These are phyloP conservation scores for Rhinoraja longicauda DNA, from an alignment of 2,797 vertebrate species.

Conservation along the genomic window DNA sequence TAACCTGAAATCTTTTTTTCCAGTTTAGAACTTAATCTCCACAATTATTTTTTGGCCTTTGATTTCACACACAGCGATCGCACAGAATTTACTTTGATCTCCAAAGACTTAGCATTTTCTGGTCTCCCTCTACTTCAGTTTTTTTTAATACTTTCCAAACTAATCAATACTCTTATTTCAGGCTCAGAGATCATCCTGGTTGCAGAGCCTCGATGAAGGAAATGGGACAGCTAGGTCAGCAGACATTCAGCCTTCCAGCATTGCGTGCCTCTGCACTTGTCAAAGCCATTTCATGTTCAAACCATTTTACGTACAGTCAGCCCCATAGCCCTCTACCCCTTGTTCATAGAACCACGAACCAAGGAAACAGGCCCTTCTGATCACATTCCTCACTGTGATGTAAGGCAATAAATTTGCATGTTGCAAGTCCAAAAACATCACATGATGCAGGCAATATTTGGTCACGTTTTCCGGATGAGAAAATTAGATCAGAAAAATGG, in stretches of 20 bases:
- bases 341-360: too few species aligned
- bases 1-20: background rate
- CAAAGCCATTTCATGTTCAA: too few species aligned
- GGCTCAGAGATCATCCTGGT: background rate
- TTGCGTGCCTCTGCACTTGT: too few species aligned
- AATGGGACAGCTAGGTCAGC: background rate
- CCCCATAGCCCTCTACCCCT: too few species aligned
- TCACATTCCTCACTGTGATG: too few species aligned
- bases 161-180: background rate
- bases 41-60: background rate
- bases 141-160: background rate
- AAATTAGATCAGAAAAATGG: too few species aligned
- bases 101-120: background rate
- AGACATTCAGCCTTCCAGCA: background rate
- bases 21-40: background rate
- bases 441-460: too few species aligned
- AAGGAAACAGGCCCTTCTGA: too few species aligned
- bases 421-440: too few species aligned
- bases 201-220: background rate
- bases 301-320: too few species aligned
- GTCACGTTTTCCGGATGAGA: too few species aligned
- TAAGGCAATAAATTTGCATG: too few species aligned
- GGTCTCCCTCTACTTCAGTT: background rate
- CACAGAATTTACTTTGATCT: background rate
- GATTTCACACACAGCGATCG: background rate